Base-by-base conservation (phyloP, 2,113 vertebrate species). In the Noctilio leporinus region DNA sequence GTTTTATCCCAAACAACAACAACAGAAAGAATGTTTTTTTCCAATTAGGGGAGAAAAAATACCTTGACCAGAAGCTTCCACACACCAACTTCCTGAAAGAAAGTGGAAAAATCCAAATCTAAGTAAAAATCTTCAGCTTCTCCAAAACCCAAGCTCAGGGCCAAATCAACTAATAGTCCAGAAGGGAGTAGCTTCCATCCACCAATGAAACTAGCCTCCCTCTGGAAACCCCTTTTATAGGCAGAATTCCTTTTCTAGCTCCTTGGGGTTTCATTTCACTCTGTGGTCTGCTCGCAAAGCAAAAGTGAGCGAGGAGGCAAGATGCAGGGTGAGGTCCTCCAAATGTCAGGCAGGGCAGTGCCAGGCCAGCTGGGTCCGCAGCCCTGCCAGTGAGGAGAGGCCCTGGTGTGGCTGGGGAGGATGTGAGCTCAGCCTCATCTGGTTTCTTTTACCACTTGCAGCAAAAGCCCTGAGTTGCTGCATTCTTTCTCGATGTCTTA, bases 401-500 rank as follows among this genome's bases (percentile, higher is more conserved):
- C 75, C 53, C 85, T 84, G 93, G 59, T 83, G 40, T 95, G 93
- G 55, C 96, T 12, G 11, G 28, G 80, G 78, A 94, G 91, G 81
- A 93, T 81, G 76, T 82, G n/a, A 57, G 84, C 81, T 64, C 70
- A 81, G 57, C 86, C 84, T 97, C 96, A 96, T 97, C 96, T 97
- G 97, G 95, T 96, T 98, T 96, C 95, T 94, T 76, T 98, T 96
- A 97, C 80, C 38, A 84, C 88, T 83, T 51, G 4, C 64, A 95
- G 96, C 91, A 76, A 96, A 97, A 89, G 69, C 95, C 93, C 95
- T 97, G 96, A 97, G 92, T 97, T 97, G 94, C 20, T 97, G 96
- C 97, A 98, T 98, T 97, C 97, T 94, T 98, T 93, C 65, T 86
- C 59, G n/a, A 97, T 98, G 97, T 98, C 95, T 97, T 96, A 97